Evolutionary conservation across 2,888 invertebrate species (phyloP).

Genomic region (Stegophylla sp.): DNA sequence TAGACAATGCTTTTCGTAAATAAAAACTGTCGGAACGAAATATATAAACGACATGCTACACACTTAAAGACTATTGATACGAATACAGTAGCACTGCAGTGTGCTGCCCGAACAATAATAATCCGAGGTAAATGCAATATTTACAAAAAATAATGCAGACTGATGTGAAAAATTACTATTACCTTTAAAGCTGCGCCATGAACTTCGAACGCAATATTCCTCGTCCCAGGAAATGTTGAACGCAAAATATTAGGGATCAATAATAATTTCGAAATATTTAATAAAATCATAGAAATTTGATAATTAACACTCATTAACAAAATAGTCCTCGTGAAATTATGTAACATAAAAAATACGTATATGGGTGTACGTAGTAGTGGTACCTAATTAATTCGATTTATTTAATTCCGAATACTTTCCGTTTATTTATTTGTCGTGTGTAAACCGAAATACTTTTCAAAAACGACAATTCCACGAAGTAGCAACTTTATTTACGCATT

Average conservation of each 20-base stretch:
- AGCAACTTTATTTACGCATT: neutral
- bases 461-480: neutral
- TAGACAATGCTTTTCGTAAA: neutral
- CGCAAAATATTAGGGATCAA: neutral
- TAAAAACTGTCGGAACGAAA: neutral
- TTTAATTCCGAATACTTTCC: too few relatives aligned
- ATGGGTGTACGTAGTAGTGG: too few relatives aligned
- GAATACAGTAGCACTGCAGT: neutral
- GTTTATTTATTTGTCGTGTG: too few relatives aligned
- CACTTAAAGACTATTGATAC: neutral
- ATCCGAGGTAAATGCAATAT: too few relatives aligned
- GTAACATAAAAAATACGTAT: too few relatives aligned
- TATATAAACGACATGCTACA: neutral
- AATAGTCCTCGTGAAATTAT: neutral
- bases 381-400: too few relatives aligned
- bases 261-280: neutral
- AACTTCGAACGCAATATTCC: neutral
- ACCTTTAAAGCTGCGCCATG: neutral
- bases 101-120: too few relatives aligned
- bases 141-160: neutral
- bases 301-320: neutral
- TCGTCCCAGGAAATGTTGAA: conserved; percentile 12
- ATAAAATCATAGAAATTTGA: neutral
- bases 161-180: conserved; percentile 15
- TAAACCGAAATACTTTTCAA: neutral